phyloP scores from a whole-genome alignment of 2,888 invertebrate species.

The Elgonia sp. region DNA sequence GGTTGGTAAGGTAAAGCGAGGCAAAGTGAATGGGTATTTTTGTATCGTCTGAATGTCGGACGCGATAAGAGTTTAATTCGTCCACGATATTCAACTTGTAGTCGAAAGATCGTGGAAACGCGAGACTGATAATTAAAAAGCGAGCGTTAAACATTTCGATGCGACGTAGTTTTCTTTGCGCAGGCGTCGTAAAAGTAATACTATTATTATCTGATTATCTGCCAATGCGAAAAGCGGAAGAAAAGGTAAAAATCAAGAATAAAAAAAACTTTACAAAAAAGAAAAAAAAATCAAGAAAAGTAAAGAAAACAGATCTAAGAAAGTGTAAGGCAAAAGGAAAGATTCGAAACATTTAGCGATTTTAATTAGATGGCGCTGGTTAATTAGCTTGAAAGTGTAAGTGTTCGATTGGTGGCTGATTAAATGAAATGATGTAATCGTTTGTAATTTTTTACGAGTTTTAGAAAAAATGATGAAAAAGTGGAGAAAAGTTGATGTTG shows the following conservation, averaged over 20 bases:
- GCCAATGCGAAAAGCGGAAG: constrained; percentile 20
- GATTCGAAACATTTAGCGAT: no score
- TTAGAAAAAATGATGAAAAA: no score
- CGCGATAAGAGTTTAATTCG: constrained; percentile 68
- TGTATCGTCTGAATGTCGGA: constrained; percentile 63
- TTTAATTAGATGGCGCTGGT: no score
- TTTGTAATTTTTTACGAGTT: no score
- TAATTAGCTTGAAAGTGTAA: no score
- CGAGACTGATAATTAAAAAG: constrained; percentile 65
- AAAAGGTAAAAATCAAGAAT: background rate
- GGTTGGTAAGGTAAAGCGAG: constrained; percentile 12
- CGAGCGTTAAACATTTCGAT: constrained; percentile 41
- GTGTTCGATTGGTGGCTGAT: no score
- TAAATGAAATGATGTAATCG: no score
- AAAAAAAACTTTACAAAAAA: no score
- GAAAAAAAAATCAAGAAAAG: background rate
- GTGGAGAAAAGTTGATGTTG: no score
- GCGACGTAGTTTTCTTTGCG: constrained; percentile 16
- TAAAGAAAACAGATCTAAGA: background rate
- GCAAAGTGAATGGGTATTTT: constrained; percentile 55
- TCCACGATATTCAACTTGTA: constrained; percentile 57
- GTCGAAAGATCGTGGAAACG: constrained; percentile 56
- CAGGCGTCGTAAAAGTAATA: constrained; percentile 21
- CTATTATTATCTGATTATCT: constrained; percentile 52
- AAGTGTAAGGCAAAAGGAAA: background rate